Evolutionary conservation across 2,797 vertebrate species (phyloP), one percentile per base, ranked within the genome.

Genomic region (Philypnodon macrostomus): DNA sequence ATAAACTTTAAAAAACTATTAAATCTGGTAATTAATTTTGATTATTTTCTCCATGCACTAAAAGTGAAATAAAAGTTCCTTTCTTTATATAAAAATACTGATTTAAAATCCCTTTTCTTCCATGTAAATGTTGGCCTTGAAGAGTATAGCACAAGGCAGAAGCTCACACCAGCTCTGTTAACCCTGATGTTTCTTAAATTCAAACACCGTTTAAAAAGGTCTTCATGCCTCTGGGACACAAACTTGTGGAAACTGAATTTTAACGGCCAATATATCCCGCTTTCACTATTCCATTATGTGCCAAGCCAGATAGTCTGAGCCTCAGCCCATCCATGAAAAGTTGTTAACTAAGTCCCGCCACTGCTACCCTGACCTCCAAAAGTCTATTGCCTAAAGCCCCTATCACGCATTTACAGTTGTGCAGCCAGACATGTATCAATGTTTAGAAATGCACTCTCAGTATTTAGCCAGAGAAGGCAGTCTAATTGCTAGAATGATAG

Each of bases 401-500:
- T 90, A 91, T 91, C 90, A 91, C 79, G 87, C 81, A 86, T 85
- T 90, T 90, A 87, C 91, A 89, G 90, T 83, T 77, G 83, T 81
- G 84, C 85, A 86, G 70, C 83, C 80, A 85, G 71, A 85, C 79
- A 78, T 85, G 3, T 87, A 92, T 92, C 90, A 86, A 80, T 91
- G 91, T 93, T 92, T 90, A 91, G 88, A 90, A 89, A 91, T 86
- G 88, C 83, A 77, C 90, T 87, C 73, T 67, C 83, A 81, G 50
- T 85, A 87, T 87, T 90, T 90, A 87, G 88, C 74, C 75, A 69
- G 84, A 81, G 78, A 80, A 70, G 71, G 61, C 85, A 6, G 68
- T 83, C 85, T 91, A 92, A 93, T 91, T 92, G 89, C 85, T 81
- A 53, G 90, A 89, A 91, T 90, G 88, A 87, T 90, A 90, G 83